Evolutionary conservation across 2,888 invertebrate species (phyloP).

Genomic region (Hirudinaria manillensis): DNA sequence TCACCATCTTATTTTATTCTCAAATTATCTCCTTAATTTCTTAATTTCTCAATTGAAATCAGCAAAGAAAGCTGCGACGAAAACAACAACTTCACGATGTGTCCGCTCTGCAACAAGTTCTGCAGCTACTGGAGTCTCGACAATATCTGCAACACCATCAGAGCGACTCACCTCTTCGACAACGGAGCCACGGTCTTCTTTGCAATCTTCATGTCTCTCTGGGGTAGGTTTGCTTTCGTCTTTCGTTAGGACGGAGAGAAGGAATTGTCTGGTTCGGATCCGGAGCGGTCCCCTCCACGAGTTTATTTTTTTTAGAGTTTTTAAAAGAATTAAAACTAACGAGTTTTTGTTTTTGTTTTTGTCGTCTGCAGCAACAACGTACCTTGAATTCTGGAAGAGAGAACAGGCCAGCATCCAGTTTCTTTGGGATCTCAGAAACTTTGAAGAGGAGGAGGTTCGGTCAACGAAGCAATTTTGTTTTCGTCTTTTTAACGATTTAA

Average conservation of each 20-base stretch:
- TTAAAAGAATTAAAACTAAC: not conserved
- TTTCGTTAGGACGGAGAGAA: not conserved
- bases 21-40: not conserved
- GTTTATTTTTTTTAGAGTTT: not conserved
- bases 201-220: constrained; percentile 54
- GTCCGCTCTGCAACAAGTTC: constrained; percentile 51
- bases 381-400: constrained; percentile 55
- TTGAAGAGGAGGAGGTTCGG: constrained; percentile 51
- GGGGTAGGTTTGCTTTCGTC: constrained; percentile 55
- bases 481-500: not conserved
- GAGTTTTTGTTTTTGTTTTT: not conserved
- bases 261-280: not conserved
- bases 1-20: not conserved
- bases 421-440: constrained; percentile 52
- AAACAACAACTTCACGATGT: constrained; percentile 50
- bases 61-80: constrained; percentile 50
- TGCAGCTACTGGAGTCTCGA: constrained; percentile 52
- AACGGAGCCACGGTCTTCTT: constrained; percentile 53
- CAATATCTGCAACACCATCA: constrained; percentile 47
- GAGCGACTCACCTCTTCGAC: constrained; percentile 51
- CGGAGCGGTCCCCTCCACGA: too few relatives aligned
- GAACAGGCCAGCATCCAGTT: constrained; percentile 50
- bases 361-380: constrained; percentile 47
- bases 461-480: not conserved
- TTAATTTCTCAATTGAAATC: not conserved